Evolutionary conservation across 2,888 invertebrate genomes (phyloP), one percentile per base, ranked within the genome.

Genomic region (Ischnura elegans): DNA sequence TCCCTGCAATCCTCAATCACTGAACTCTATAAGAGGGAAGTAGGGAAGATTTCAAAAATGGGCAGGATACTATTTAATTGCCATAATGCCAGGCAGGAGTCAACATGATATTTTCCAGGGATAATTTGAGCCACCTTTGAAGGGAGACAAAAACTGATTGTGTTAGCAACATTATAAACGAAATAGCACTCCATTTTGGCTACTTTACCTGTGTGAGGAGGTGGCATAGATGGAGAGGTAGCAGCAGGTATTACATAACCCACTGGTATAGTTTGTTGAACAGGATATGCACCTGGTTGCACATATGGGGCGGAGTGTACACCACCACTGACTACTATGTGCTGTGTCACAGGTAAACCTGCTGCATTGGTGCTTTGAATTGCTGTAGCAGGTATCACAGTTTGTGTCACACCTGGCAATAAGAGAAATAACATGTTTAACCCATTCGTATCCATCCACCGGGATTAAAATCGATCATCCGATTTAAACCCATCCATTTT

Each of bases 271-370:
- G 46, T 25, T 25, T 51, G 90, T 47, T 90, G 90, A 25, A 43
- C 25, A 42, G 90, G 61, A 90, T 90, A 61, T 61, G 90, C 51
- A 36, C 29, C 36, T 10, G 51, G 55, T 47, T 25, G 0, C 4
- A 3, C 4, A n/a, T 43, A 21, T 6, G 90, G 45, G 25, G 42
- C 8, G 0, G 76, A 25, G 10, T 76, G 76, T 13, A 76, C 76
- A 76, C 29, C 36, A 36, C 76, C 36, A 25, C 76, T 76, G 25
- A 61, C 55, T 16, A n/a, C 42, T 25, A 61, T n/a, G 10, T 90
- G 90, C n/a, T 90, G 90, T 13, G 90, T 90, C 16, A 90, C 61
- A 42, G 90, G 90, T 43, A 61, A 90, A 61, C 61, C 90, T n/a
- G 61, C 42, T 43, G 45, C 8, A 61, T 90, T 90, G 21, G 36